phyloP scores from a whole-genome alignment of 2,797 vertebrate genomes.

The Diglossa cyanea region DNA sequence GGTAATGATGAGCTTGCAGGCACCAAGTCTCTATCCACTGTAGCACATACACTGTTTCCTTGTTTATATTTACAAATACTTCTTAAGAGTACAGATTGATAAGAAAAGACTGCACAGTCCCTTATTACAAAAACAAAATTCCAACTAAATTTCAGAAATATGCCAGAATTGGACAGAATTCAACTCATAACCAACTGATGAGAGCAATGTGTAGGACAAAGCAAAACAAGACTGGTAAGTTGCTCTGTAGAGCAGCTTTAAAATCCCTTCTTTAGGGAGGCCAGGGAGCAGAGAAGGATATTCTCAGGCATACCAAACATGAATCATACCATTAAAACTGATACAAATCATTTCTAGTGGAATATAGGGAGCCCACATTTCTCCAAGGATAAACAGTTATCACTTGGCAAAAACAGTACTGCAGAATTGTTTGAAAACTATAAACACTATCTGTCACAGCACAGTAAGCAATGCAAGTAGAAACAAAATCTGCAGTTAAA shows the following conservation, averaged over 20 bases:
- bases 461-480: conserved; percentile 35
- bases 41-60: neutral
- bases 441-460: conserved; percentile 49
- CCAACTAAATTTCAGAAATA: neutral
- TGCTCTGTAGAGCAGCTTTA: neutral
- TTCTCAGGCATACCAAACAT: neutral
- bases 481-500: conserved; percentile 50
- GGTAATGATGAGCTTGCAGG: neutral
- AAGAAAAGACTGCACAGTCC: neutral
- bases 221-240: neutral
- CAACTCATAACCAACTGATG: neutral
- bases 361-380: neutral
- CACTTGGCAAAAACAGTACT: conserved; percentile 25
- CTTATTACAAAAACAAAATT: neutral
- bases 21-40: neutral
- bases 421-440: conserved; percentile 49
- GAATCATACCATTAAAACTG: neutral
- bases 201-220: neutral
- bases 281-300: neutral
- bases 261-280: neutral
- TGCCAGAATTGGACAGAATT: neutral
- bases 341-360: neutral
- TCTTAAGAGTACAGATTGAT: neutral
- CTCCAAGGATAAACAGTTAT: neutral
- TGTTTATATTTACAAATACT: neutral